Conservation (phyloP, 2,113 vertebrate genomes). For the Murina feae region DNA sequence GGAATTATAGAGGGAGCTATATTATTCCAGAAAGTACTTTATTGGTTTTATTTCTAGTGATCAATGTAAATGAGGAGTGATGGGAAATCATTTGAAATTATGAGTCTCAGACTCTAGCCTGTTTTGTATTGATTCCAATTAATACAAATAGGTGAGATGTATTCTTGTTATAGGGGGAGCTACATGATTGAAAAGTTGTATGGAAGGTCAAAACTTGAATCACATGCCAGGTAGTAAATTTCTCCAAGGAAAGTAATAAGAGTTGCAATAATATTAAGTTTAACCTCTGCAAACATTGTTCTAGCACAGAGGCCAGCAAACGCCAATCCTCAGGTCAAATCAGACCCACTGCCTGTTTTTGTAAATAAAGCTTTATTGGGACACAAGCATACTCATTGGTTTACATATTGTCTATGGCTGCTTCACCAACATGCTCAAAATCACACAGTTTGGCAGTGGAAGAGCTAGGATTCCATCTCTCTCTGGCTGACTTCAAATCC, state of each 20-base stretch:
- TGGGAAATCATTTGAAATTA: not conserved
- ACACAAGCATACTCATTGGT: not conserved
- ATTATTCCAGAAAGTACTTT: not conserved
- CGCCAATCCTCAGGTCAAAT: not conserved
- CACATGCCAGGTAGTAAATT: not conserved
- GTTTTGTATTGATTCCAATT: not conserved
- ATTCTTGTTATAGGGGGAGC: not conserved
- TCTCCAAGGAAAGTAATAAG: not conserved
- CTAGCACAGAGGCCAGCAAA: not conserved
- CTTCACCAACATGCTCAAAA: not conserved
- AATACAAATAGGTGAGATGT: not conserved
- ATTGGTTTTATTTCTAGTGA: not conserved
- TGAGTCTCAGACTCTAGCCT: not conserved
- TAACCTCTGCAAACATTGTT: not conserved
- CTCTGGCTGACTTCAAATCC: not conserved
- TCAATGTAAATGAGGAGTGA: not conserved
- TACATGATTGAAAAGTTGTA: not conserved
- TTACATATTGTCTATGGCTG: not conserved
- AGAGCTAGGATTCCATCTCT: not conserved
- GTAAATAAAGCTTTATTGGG: conserved; percentile 27
- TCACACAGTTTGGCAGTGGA: not conserved
- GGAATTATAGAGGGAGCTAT: not conserved
- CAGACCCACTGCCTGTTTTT: not conserved
- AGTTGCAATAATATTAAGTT: not conserved
- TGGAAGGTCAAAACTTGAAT: not conserved